Percentiles rank a stretch among this genome's conserved stretches.
These are phyloP conservation scores for Aphis gossypii DNA, from an alignment of 1,140 invertebrate genomes.

Conservation along the genomic window DNA sequence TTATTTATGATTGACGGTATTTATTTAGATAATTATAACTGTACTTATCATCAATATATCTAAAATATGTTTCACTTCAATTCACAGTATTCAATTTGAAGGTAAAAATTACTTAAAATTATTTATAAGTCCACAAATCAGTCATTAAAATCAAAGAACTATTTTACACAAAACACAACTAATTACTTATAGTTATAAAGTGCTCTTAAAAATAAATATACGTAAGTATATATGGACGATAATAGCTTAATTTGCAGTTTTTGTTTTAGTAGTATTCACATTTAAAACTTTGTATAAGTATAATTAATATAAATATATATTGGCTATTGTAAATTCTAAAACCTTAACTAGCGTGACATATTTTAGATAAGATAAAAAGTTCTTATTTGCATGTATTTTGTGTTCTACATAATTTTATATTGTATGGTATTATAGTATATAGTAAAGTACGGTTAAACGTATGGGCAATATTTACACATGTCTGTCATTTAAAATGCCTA, in stretches of 20 bases:
- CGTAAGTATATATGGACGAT: background rate
- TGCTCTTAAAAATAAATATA: background rate
- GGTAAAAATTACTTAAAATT: background rate
- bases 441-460: too few species aligned
- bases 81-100: background rate
- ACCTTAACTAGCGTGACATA: background rate
- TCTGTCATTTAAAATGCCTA: conserved; percentile 18
- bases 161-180: background rate
- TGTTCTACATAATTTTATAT: background rate
- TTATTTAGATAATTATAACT: background rate
- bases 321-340: background rate
- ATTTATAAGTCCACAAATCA: background rate
- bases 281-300: background rate
- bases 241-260: background rate
- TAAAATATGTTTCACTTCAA: background rate
- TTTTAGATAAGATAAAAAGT: background rate
- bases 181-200: background rate
- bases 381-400: background rate
- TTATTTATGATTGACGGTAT: background rate
- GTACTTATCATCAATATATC: background rate
- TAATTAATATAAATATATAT: background rate
- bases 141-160: background rate
- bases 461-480: background rate
- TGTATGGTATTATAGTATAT: background rate
- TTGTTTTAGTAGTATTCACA: background rate